Percentiles rank a stretch among this genome's conserved stretches.
Conservation (phyloP, 2,113 vertebrate species). For the Bubo bubo region DNA sequence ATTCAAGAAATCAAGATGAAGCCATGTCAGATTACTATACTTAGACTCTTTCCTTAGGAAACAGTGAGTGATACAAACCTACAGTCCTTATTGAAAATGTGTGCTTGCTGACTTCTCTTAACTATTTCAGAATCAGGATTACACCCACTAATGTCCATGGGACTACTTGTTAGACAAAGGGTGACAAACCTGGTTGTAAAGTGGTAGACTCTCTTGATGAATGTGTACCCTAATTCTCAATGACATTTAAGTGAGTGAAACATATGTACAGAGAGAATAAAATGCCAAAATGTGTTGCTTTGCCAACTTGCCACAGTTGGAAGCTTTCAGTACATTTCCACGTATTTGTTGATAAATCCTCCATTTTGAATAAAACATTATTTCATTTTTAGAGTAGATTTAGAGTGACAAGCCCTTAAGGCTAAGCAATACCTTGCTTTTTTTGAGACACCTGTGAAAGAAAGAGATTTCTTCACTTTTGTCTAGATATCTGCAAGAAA, state of each 20-base stretch:
- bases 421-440: background rate
- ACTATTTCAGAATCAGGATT: background rate
- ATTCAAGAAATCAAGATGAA: background rate
- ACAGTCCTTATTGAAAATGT: background rate
- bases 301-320: conserved; percentile 33
- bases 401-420: background rate
- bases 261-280: conserved; percentile 39
- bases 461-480: background rate
- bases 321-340: conserved; percentile 29
- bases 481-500: background rate
- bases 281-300: conserved; percentile 1
- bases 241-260: conserved; percentile 48
- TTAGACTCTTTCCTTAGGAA: background rate
- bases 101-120: background rate
- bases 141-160: background rate
- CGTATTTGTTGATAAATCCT: conserved; percentile 32
- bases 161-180: background rate
- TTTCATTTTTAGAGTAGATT: background rate
- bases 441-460: background rate
- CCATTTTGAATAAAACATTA: conserved; percentile 19
- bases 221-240: conserved; percentile 8
- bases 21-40: background rate
- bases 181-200: background rate
- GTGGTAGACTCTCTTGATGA: conserved; percentile 9
- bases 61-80: background rate